Base-by-base conservation (phyloP, 2,888 invertebrate genomes). In the Alentia gelatinosa region DNA sequence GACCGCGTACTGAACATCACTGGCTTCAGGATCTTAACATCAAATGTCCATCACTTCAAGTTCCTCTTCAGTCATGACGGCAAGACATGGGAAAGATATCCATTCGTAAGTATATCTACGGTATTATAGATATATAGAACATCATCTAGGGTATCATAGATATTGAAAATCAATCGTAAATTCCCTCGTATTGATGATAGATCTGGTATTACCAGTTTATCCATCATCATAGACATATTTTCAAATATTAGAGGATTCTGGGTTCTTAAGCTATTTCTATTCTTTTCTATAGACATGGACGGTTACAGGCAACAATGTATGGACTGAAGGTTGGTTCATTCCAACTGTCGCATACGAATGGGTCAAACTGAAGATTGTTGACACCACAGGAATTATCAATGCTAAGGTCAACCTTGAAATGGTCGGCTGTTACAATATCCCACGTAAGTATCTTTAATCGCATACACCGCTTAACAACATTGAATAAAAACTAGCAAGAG, bases 51-150 rank as follows among this genome's bases (percentile, higher is more conserved):
- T 12, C 42, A 47, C 30, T 86, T 86, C 86, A 86, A 86, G 33
- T 86, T 86, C 86, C 35, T 47, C n/a, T 86, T 86, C 86, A 86
- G 86, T 26, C 1, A 86, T 5, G 86, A 86, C 23, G 86, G 86
- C 9, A 23, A 86, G 33, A 86, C 30, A 0, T 86, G 86, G 86
- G 47, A 86, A 26, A 26, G 30, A 40, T 86, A 86, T 86, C 42
- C 42, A 47, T 42, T 3, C 4, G 86, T 86, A 47, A 86, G 86
- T 7, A 68, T n/a, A 68, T 26, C 23, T 68, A 68, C 15, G n/a
- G 68, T 68, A 12, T 26, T 68, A 30, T 26, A 12, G 9, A 30
- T n/a, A n/a, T n/a, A n/a, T n/a, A n/a, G n/a, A n/a, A n/a, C n/a
- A n/a, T n/a, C n/a, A n/a, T n/a, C n/a, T n/a, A n/a, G n/a, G n/a